These are phyloP conservation scores for Drosophila mimica DNA, from an alignment of 2,888 invertebrate species.

Conservation along the genomic window DNA sequence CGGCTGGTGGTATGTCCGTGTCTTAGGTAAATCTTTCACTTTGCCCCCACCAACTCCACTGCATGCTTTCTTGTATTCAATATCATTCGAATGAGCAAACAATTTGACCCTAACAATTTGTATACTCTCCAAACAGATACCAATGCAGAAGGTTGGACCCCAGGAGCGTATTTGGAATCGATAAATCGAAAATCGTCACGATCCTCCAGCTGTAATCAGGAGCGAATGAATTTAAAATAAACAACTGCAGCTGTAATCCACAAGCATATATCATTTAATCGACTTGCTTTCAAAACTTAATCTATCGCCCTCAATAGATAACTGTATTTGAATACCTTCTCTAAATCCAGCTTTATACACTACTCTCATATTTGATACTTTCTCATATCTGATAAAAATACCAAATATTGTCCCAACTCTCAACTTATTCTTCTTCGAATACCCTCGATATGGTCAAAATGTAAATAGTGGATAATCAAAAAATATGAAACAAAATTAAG, in stretches of 20 bases:
- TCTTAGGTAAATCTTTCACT: constrained; percentile 87
- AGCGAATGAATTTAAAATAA: constrained; percentile 73
- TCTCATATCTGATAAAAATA: constrained; percentile 8
- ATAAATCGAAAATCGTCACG: constrained; percentile 90
- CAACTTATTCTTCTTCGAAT: constrained; percentile 15
- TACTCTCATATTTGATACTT: not conserved
- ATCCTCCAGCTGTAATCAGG: constrained; percentile 87
- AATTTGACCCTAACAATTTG: too few relatives aligned
- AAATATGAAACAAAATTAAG: constrained; percentile 17
- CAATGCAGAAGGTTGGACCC: constrained; percentile 96
- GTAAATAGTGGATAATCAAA: constrained; percentile 37
- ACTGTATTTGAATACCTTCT: constrained; percentile 45
- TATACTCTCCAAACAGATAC: constrained; percentile 85
- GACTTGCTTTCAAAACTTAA: constrained; percentile 50
- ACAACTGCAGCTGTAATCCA: not conserved
- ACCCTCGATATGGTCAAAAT: constrained; percentile 34
- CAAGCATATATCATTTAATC: constrained; percentile 3
- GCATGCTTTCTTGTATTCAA: constrained; percentile 22
- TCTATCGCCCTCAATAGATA: constrained; percentile 53
- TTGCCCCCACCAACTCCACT: constrained; percentile 1
- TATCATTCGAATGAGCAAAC: not conserved
- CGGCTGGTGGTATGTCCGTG: constrained; percentile 98
- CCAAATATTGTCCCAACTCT: constrained; percentile 17
- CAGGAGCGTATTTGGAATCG: constrained; percentile 95
- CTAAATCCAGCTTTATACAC: constrained; percentile 5